Percentiles rank a stretch among this genome's conserved stretches.
Evolutionary conservation across 2,113 vertebrate species (phyloP).

Genomic region (Oryctolagus cuniculus): mOryCun1.1 NC_091440.1:101456001-101456500

Average conservation of each 20-base stretch:
- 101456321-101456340: too few species aligned
- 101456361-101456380: too few species aligned
- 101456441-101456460: too few species aligned
- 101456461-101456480: too few species aligned
- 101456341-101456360: too few species aligned
- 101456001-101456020: background rate
- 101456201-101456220: background rate
- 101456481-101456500: too few species aligned
- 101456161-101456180: background rate
- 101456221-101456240: background rate
- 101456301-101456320: background rate
- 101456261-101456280: background rate
- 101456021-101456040: background rate
- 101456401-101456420: too few species aligned
- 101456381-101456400: too few species aligned
- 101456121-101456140: background rate
- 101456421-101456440: too few species aligned
- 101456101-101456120: background rate
- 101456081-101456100: conserved; percentile 8
- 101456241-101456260: background rate
- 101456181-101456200: background rate
- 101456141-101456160: background rate
- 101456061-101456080: background rate
- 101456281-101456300: background rate
- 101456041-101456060: background rate